Evolutionary conservation across 1,140 invertebrate species (phyloP), one percentile per base, ranked within the genome.

Genomic region (Anoplophora glabripennis): DNA sequence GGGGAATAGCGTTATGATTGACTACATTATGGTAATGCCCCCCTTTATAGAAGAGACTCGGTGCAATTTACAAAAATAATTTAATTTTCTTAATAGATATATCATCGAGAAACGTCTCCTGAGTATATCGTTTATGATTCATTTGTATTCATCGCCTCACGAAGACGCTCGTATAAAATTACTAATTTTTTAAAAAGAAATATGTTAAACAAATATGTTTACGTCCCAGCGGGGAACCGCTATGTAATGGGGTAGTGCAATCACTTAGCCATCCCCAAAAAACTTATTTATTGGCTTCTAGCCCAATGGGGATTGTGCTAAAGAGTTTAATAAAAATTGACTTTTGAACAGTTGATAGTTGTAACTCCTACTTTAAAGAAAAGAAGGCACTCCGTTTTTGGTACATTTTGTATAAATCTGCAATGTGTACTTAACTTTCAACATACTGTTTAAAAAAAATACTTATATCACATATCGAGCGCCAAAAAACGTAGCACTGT

Each of bases 81-180:
- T 66, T 66, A 56, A 66, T 66, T 61, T 64, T 47, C 35, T 51
- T 66, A 66, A 66, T 64, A 64, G 53, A 57, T 57, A 42, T 53
- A 54, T 56, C 48, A 61, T 35, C 28, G 40, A 37, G 21, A 52
- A 34, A 11, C 17, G 46, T 40, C 54, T 33, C 42, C 7, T 10
- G 55, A 48, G 54, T 36, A 34, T 37, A 38, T 36, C 42, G 33
- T 47, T 56, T 45, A 45, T 44, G 15, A 42, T 18, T 54, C 41
- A 56, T 4, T 28, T 46, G 34, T 45, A 53, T 38, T 18, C 37
- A 53, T 45, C 34, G 7, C 40, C 40, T 28, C 17, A 10, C 17
- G 35, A 37, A 53, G 34, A 8, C 34, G 40, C 51, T 40, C 51
- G 18, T 14, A 49, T 41, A 15, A 53, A 41, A 53, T 53, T 53